Conservation (phyloP, 1,140 invertebrate genomes). For the Heliconius eleuchia region DNA sequence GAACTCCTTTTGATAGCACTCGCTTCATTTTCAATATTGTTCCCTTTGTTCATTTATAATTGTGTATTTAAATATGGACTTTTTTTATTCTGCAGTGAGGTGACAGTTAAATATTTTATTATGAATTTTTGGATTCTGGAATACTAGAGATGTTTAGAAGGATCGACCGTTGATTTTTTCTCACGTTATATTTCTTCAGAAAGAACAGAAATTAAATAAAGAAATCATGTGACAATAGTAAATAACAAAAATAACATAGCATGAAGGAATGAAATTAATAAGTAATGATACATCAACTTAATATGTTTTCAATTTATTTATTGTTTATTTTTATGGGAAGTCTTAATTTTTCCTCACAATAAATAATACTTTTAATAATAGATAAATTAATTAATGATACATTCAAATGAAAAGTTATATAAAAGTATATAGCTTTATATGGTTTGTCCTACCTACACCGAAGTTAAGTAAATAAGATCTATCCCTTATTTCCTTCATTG, state of each 20-base stretch:
- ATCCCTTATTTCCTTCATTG: conserved; percentile 27
- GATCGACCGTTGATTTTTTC: background rate
- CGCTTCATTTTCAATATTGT: conserved; percentile 17
- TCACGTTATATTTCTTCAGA: background rate
- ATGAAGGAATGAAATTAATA: background rate
- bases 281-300: too few relatives aligned
- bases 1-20: conserved; percentile 21
- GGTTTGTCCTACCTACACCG: background rate
- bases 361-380: background rate
- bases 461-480: conserved; percentile 26
- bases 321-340: too few relatives aligned
- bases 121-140: background rate
- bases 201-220: background rate
- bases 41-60: conserved; percentile 15
- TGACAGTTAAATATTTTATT: background rate
- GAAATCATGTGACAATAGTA: background rate
- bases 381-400: background rate
- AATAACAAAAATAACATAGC: background rate
- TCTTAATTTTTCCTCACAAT: background rate
- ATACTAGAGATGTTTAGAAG: background rate
- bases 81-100: background rate
- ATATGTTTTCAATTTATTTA: too few relatives aligned
- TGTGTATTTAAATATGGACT: conserved; percentile 7
- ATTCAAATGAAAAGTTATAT: background rate
- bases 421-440: background rate